Conservation (phyloP, 2,113 vertebrate genomes). For the Tyrannus savana region DNA sequence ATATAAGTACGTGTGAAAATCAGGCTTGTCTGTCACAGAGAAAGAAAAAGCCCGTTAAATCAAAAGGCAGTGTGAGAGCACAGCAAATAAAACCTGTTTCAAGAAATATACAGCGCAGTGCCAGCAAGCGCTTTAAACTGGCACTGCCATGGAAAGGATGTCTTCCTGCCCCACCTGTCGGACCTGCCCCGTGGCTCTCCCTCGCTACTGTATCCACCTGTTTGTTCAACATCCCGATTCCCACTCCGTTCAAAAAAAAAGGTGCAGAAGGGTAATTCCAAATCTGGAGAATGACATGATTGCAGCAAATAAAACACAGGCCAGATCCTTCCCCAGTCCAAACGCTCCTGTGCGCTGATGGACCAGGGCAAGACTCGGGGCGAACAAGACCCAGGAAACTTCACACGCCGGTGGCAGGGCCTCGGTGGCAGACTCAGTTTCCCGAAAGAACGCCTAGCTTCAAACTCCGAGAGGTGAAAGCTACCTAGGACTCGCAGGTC, state of each 20-base stretch:
- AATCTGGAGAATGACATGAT: fast-evolving
- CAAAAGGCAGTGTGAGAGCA: background rate
- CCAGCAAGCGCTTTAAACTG: background rate
- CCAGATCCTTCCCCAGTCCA: background rate
- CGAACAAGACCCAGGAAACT: background rate
- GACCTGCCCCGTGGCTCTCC: background rate
- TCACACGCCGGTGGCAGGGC: fast-evolving
- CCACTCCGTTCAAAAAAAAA: background rate
- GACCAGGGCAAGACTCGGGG: background rate
- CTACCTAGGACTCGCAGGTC: fast-evolving
- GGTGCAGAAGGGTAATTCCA: background rate
- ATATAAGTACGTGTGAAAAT: background rate
- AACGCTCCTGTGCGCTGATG: fast-evolving
- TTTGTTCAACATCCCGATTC: background rate
- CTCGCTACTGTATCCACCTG: background rate
- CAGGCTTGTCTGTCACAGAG: background rate
- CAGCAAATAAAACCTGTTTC: background rate
- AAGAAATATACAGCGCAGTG: fast-evolving
- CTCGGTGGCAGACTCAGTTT: fast-evolving
- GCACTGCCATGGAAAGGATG: background rate
- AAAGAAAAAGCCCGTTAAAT: background rate
- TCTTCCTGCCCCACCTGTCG: background rate
- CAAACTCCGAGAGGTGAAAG: fast-evolving
- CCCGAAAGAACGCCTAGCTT: background rate
- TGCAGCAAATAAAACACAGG: background rate